Evolutionary conservation across 2,888 invertebrate genomes (phyloP).

Genomic region (Idaea straminata): DNA sequence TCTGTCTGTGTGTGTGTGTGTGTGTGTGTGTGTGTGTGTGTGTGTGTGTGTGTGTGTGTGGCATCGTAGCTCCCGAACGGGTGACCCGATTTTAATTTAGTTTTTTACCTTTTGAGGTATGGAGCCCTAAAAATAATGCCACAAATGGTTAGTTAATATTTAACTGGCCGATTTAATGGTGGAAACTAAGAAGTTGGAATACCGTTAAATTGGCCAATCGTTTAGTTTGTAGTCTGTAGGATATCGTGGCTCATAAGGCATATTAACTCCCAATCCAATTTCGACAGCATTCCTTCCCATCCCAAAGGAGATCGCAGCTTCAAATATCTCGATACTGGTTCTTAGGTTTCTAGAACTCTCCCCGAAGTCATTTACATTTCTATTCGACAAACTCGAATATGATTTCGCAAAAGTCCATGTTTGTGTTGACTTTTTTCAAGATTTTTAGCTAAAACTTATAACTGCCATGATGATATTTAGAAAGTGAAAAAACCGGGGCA

Average conservation of each 20-base stretch:
- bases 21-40: too few species aligned
- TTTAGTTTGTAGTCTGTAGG: background rate
- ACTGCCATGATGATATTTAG: too few species aligned
- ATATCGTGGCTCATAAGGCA: constrained; percentile 20
- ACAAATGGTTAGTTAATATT: too few species aligned
- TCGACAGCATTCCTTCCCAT: constrained; percentile 29
- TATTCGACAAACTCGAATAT: constrained; percentile 4
- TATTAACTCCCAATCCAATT: constrained; percentile 44
- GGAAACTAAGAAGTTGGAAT: too few species aligned
- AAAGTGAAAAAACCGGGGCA: too few species aligned
- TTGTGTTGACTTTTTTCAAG: background rate
- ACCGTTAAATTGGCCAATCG: background rate
- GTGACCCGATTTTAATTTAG: too few species aligned
- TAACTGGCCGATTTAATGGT: too few species aligned
- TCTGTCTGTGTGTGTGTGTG: too few species aligned
- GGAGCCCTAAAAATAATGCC: too few species aligned
- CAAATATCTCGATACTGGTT: constrained; percentile 30
- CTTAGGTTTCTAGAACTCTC: constrained; percentile 26
- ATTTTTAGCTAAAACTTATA: background rate
- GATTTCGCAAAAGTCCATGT: background rate
- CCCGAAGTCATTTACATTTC: constrained; percentile 28
- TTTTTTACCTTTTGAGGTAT: too few species aligned
- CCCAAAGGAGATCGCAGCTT: constrained; percentile 26
- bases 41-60: too few species aligned
- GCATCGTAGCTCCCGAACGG: too few species aligned